Percentiles rank a stretch among this genome's conserved stretches.
Conservation (phyloP, 2,113 vertebrate species). For the Mohoua ochrocephala region DNA sequence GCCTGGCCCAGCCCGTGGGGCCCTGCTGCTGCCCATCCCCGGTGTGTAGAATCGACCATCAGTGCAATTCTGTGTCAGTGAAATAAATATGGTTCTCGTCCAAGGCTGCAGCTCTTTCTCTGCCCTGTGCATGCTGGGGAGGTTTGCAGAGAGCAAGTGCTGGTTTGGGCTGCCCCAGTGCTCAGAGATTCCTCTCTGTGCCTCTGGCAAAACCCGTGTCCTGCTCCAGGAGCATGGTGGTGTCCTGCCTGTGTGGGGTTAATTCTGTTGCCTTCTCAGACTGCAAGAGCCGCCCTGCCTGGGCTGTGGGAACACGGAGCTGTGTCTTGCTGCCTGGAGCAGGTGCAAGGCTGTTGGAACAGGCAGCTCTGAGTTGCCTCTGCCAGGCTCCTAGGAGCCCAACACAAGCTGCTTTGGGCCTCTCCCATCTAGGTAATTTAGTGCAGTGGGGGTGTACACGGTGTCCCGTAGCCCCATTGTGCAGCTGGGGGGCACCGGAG, state of each 20-base stretch:
- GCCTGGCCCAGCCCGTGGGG: not conserved
- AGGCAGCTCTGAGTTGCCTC: not conserved
- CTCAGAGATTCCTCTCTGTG: not conserved
- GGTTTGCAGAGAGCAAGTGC: not conserved
- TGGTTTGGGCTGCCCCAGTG: not conserved
- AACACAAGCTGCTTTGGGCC: not conserved
- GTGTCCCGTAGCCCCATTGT: not conserved
- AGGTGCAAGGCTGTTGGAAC: not conserved
- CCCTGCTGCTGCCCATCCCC: not conserved
- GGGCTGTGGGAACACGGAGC: not conserved
- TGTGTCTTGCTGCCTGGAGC: not conserved
- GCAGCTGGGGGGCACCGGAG: not conserved
- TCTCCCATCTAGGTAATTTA: not conserved
- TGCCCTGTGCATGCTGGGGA: fast-evolving
- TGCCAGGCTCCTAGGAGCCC: not conserved
- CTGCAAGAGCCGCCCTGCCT: not conserved
- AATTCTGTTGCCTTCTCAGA: not conserved
- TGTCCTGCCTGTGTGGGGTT: not conserved
- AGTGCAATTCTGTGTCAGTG: conserved; percentile 69
- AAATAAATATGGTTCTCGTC: conserved; percentile 73
- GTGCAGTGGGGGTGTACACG: fast-evolving
- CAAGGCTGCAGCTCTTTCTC: not conserved
- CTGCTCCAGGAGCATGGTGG: not conserved
- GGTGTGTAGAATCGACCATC: conserved; percentile 30
- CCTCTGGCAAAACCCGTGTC: not conserved